A percentile compares a stretch with the other conserved stretches of the same genome.
These are phyloP conservation scores for Cheirogaleus medius DNA, from an alignment of 2,113 vertebrate species.

Conservation along the genomic window DNA sequence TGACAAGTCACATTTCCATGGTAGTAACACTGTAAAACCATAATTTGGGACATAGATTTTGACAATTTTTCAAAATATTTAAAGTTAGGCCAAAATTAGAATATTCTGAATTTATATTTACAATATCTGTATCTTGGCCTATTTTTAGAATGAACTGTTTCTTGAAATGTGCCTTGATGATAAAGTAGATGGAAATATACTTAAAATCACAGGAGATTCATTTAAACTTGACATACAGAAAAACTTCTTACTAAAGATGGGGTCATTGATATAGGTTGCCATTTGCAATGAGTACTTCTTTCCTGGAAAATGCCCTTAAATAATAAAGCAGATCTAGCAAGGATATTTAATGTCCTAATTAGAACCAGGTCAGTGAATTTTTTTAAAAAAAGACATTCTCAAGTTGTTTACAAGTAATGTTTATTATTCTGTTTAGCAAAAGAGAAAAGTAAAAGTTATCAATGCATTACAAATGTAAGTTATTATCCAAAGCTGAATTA, in stretches of 20 bases:
- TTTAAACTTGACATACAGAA: background rate
- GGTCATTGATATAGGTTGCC: background rate
- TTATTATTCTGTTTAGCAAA: background rate
- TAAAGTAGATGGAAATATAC: background rate
- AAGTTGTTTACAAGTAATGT: background rate
- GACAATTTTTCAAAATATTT: constrained; percentile 7
- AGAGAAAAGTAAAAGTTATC: background rate
- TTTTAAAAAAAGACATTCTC: background rate
- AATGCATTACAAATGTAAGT: background rate
- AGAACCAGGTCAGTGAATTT: background rate
- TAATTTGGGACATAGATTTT: background rate
- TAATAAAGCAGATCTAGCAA: background rate
- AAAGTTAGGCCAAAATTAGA: background rate
- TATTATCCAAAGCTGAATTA: background rate
- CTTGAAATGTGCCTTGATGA: background rate
- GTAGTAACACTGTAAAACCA: background rate
- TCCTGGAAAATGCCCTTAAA: background rate
- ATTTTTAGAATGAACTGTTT: background rate
- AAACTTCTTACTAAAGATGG: background rate
- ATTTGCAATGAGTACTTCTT: background rate
- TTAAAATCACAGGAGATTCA: background rate
- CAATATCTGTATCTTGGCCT: background rate
- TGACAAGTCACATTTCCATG: background rate
- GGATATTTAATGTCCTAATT: background rate
- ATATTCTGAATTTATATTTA: background rate